These are phyloP conservation scores for Spinus olivaceus DNA, from an alignment of 2,797 vertebrate genomes.

Conservation along the genomic window DNA sequence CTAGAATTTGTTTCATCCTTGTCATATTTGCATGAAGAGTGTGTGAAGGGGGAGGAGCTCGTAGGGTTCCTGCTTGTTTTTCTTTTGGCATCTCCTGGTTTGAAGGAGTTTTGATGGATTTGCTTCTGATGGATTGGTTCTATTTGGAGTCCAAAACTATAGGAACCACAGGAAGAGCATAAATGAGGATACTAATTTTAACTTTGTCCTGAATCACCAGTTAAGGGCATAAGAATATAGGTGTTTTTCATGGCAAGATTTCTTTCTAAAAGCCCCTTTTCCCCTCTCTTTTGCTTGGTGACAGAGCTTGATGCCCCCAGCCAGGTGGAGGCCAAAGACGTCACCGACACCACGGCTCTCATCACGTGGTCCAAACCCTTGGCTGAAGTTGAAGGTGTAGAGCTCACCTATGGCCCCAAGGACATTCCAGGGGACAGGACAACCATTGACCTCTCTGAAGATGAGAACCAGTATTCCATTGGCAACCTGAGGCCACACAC, in stretches of 20 bases:
- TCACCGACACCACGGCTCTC: slow-evolving; percentile 90
- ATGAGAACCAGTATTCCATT: slow-evolving; percentile 90
- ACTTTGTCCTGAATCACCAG: neutral
- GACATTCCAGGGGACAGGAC: slow-evolving; percentile 78
- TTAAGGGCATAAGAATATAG: neutral
- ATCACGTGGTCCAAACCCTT: slow-evolving; percentile 93
- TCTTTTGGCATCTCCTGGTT: neutral
- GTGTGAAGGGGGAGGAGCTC: neutral
- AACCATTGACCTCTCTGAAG: slow-evolving; percentile 81
- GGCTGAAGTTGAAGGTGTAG: slow-evolving; percentile 86
- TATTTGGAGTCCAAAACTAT: neutral
- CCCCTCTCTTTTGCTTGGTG: neutral
- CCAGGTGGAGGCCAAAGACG: slow-evolving; percentile 87
- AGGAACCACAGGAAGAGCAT: neutral
- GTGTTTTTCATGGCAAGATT: neutral
- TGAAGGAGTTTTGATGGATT: neutral
- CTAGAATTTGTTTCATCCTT: neutral
- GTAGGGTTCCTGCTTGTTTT: neutral
- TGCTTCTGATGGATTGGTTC: neutral
- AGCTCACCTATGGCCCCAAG: slow-evolving; percentile 84
- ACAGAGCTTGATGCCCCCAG: slow-evolving; percentile 91
- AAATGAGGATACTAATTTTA: neutral
- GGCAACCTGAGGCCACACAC: slow-evolving; percentile 87
- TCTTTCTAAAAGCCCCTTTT: neutral
- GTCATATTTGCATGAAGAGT: neutral